These are phyloP conservation scores for Drosophila chauvacae DNA, from an alignment of 1,140 invertebrate species.

Conservation along the genomic window DNA sequence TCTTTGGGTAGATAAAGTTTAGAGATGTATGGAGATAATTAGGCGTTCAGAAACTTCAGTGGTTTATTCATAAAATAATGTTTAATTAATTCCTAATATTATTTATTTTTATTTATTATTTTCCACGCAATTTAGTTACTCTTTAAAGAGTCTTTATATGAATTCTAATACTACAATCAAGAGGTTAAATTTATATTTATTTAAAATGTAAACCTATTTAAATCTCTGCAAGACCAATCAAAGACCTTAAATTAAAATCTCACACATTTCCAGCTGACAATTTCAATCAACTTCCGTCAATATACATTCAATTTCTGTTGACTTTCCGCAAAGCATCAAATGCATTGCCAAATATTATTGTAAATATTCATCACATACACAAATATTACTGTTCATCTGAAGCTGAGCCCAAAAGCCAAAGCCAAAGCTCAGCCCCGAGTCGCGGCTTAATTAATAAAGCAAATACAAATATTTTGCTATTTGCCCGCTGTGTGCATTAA, in stretches of 20 bases:
- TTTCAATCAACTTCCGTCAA: background rate
- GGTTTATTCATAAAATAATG: background rate
- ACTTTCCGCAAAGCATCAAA: constrained; percentile 44
- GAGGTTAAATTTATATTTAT: background rate
- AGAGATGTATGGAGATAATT: background rate
- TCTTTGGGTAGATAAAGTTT: constrained; percentile 1
- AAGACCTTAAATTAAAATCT: background rate
- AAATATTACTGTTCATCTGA: constrained; percentile 52
- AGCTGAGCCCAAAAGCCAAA: background rate
- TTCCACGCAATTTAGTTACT: too few species aligned
- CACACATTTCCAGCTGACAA: background rate
- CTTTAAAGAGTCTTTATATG: too few species aligned
- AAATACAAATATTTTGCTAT: constrained; percentile 80
- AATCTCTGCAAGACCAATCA: background rate
- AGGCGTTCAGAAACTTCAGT: background rate
- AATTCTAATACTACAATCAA: too few species aligned
- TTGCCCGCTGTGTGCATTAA: constrained; percentile 67
- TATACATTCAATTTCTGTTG: constrained; percentile 27
- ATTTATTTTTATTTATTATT: background rate
- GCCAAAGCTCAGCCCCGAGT: constrained; percentile 17
- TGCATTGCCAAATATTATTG: constrained; percentile 72
- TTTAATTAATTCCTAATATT: background rate
- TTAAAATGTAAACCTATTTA: background rate
- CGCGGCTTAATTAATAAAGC: constrained; percentile 74
- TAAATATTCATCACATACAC: constrained; percentile 41